These are phyloP conservation scores for Cossypha heuglini DNA, from an alignment of 2,797 vertebrate genomes.

Conservation along the genomic window DNA sequence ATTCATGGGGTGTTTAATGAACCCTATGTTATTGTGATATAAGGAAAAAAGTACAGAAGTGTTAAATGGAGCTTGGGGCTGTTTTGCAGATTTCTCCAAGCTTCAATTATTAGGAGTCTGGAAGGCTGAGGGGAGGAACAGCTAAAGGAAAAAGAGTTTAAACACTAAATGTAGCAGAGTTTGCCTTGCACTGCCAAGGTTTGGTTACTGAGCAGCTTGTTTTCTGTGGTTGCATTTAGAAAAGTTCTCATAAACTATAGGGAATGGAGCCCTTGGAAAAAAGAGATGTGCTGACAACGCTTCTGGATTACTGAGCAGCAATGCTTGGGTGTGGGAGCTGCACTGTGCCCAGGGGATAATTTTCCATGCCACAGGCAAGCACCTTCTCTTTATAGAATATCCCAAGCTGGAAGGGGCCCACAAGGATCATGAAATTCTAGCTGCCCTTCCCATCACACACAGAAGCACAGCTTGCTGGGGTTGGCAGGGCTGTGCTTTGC, in stretches of 20 bases:
- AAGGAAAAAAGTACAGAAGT: slow-evolving; percentile 3
- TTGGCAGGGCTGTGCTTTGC: background rate
- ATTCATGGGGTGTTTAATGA: slow-evolving; percentile 57
- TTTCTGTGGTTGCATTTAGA: background rate
- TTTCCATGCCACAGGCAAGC: background rate
- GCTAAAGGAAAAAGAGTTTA: background rate
- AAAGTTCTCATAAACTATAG: background rate
- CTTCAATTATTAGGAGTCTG: background rate
- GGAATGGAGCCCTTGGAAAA: background rate
- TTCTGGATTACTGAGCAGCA: accelerated
- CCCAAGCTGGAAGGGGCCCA: background rate
- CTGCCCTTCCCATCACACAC: background rate
- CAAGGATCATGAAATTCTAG: background rate
- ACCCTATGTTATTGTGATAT: slow-evolving; percentile 6
- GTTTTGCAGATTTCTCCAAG: slow-evolving; percentile 26
- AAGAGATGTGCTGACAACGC: background rate
- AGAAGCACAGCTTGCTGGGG: background rate
- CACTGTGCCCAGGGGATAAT: accelerated
- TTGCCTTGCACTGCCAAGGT: background rate
- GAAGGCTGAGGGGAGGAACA: background rate
- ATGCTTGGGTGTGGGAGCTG: accelerated
- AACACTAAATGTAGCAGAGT: background rate
- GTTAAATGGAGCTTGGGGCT: slow-evolving; percentile 48
- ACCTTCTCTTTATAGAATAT: background rate
- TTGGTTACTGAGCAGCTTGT: background rate